Conservation (phyloP, 2,797 vertebrate genomes). For the Chaunax sp. region DNA sequence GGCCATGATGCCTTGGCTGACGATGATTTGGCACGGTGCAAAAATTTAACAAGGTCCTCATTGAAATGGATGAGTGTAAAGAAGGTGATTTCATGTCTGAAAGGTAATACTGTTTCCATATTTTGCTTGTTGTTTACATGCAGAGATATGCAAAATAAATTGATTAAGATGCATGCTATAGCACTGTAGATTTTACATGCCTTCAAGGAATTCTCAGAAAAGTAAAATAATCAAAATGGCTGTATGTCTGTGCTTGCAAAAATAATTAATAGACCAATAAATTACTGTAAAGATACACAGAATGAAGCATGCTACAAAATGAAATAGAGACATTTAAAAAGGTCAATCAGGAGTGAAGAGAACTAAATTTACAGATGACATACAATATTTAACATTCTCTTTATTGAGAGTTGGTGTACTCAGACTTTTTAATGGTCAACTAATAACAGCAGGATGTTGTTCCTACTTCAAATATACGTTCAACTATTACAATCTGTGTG, state of each 20-base stretch:
- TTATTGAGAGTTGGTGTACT: too few relatives aligned
- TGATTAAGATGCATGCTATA: background rate
- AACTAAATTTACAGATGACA: too few relatives aligned
- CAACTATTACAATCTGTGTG: background rate
- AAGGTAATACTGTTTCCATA: constrained; percentile 3
- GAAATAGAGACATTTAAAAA: background rate
- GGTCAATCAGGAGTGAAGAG: too few relatives aligned
- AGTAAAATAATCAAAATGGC: too few relatives aligned
- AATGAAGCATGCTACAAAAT: background rate
- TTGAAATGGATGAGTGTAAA: constrained; percentile 60
- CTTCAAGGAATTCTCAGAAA: too few relatives aligned
- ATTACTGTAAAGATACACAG: background rate
- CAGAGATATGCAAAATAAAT: background rate
- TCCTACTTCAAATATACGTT: background rate
- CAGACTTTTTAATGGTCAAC: too few relatives aligned
- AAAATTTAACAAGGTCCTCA: constrained; percentile 76
- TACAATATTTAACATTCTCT: too few relatives aligned
- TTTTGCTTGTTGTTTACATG: constrained; percentile 18
- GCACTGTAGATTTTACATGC: background rate
- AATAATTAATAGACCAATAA: constrained; percentile 3
- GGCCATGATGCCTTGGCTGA: constrained; percentile 52
- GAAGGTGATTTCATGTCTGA: constrained; percentile 32
- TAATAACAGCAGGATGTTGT: too few relatives aligned
- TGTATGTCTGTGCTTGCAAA: background rate
- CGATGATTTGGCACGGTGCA: constrained; percentile 68